Conservation (phyloP, 2,113 vertebrate genomes). For the Boulengerochromis microlepis region DNA sequence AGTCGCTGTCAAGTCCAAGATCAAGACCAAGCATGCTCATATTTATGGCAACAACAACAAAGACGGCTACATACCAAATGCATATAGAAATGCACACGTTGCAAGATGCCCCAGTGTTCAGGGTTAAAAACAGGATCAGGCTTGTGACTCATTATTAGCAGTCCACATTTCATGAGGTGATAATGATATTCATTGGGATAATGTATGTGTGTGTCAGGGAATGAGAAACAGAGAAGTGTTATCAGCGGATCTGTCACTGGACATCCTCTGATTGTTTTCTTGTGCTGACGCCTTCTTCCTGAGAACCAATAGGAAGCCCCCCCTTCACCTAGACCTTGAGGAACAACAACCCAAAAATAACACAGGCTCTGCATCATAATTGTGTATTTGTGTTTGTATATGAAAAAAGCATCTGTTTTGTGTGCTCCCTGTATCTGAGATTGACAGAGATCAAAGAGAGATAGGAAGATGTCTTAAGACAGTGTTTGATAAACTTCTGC, state of each 20-base stretch:
- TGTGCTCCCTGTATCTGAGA: background rate
- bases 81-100: background rate
- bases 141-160: background rate
- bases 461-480: background rate
- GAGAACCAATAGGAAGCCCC: conserved; percentile 9
- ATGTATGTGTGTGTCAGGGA: background rate
- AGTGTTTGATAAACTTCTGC: background rate
- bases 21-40: background rate
- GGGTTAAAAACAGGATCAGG: background rate
- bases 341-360: conserved; percentile 27
- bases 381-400: background rate
- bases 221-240: background rate
- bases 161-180: background rate
- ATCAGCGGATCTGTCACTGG: conserved; percentile 39
- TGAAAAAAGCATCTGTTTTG: background rate
- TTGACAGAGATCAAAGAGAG: background rate
- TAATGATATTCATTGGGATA: background rate
- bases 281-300: conserved; percentile 49
- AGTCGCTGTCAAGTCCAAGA: background rate
- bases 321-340: conserved; percentile 1
- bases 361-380: background rate
- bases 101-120: background rate
- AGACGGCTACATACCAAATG: background rate
- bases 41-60: background rate
- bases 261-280: conserved; percentile 64